Evolutionary conservation across 2,113 vertebrate genomes (phyloP).

Genomic region (Delphinapterus leucas): DNA sequence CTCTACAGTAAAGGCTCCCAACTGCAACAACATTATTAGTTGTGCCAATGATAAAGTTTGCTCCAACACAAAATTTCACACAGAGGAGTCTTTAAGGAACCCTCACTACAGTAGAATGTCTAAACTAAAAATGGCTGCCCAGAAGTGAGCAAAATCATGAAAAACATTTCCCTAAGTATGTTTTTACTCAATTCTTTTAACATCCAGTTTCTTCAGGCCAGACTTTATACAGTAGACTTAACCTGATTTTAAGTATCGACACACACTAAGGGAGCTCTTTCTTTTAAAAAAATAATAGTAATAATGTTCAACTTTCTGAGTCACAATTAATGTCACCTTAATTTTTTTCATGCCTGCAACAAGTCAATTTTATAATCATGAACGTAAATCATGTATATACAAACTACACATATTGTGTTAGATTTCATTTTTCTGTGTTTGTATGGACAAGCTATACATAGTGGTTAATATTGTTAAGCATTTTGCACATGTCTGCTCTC

Average conservation of each 20-base stretch:
- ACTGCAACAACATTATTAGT: conserved; percentile 45
- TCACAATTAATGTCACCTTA: background rate
- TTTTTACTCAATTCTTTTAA: background rate
- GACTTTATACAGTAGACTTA: background rate
- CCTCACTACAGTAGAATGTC: background rate
- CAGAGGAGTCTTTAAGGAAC: conserved; percentile 42
- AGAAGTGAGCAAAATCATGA: conserved; percentile 4
- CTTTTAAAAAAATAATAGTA: background rate
- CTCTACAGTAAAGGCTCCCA: conserved; percentile 19
- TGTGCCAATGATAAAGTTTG: conserved; percentile 43
- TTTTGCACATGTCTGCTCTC: background rate
- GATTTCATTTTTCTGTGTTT: background rate
- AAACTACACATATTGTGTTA: background rate
- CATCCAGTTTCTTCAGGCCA: background rate
- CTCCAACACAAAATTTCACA: conserved; percentile 33
- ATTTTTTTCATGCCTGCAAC: background rate
- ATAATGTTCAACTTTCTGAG: background rate
- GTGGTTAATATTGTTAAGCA: background rate
- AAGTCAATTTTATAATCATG: background rate
- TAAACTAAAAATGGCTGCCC: background rate
- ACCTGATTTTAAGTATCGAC: background rate
- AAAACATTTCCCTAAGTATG: conserved; percentile 31
- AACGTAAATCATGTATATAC: background rate
- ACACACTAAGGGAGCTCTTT: background rate
- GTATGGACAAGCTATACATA: background rate